Percentiles rank a stretch among this genome's conserved stretches.
These are phyloP conservation scores for Lepus townsendii DNA, from an alignment of 2,797 vertebrate genomes.

Conservation along the genomic window DNA sequence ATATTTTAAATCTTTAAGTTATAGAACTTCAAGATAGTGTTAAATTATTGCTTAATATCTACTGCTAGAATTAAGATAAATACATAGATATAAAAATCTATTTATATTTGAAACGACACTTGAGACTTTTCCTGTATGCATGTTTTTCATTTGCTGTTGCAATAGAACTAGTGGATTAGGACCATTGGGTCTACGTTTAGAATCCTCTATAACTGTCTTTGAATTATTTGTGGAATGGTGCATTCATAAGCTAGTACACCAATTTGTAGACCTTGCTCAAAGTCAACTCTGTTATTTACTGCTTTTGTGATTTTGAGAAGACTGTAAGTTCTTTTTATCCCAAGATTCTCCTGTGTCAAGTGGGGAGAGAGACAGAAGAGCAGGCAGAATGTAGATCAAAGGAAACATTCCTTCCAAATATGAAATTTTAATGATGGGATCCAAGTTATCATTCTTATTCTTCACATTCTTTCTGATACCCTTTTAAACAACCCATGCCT, in stretches of 20 bases:
- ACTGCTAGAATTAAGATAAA: not conserved
- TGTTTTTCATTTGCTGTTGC: not conserved
- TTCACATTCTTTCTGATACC: not conserved
- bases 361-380: not conserved
- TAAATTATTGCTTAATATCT: conserved; percentile 21
- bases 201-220: not conserved
- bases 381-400: not conserved
- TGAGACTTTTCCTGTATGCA: not conserved
- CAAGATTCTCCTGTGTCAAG: not conserved
- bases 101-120: not conserved
- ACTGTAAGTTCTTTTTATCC: too few relatives aligned
- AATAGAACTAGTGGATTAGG: not conserved
- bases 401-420: not conserved
- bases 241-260: not conserved
- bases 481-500: not conserved
- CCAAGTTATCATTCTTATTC: not conserved
- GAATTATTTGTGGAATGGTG: not conserved
- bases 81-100: not conserved
- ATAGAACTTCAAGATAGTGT: not conserved
- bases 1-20: not conserved
- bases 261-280: not conserved
- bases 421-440: not conserved
- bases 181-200: accelerated
- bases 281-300: not conserved
- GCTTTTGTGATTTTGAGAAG: not conserved